These are phyloP conservation scores for Solen grandis DNA, from an alignment of 1,140 invertebrate species.

Conservation along the genomic window DNA sequence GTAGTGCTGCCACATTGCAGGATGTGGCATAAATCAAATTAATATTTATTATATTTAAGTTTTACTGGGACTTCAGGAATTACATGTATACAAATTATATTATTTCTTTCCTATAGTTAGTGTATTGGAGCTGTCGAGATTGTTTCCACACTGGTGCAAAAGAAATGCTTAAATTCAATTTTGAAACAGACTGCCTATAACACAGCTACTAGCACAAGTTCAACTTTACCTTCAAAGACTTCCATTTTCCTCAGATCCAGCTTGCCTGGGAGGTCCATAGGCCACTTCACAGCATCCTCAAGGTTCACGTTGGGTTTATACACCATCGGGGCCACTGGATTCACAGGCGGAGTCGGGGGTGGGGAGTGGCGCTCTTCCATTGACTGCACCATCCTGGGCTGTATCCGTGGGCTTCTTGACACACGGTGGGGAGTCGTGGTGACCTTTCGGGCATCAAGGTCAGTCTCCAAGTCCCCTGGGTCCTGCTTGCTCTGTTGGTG, in stretches of 20 bases:
- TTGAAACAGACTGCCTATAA: too few relatives aligned
- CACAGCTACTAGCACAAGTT: too few relatives aligned
- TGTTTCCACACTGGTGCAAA: too few relatives aligned
- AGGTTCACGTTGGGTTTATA: conserved; percentile 56
- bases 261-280: conserved; percentile 61
- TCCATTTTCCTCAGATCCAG: conserved; percentile 68
- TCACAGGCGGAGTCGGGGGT: conserved; percentile 33
- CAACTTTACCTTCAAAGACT: conserved; percentile 72
- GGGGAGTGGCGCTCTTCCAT: background rate
- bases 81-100: too few relatives aligned
- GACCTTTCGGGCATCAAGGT: conserved; percentile 44
- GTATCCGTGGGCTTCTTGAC: conserved; percentile 20
- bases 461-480: conserved; percentile 61
- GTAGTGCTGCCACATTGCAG: too few relatives aligned
- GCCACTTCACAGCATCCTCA: conserved; percentile 70
- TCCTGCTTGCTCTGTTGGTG: too few relatives aligned
- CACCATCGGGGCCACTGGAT: conserved; percentile 39
- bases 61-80: too few relatives aligned
- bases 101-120: too few relatives aligned
- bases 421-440: background rate
- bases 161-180: too few relatives aligned
- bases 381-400: background rate
- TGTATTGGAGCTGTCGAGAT: too few relatives aligned
- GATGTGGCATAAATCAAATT: too few relatives aligned
- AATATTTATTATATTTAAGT: too few relatives aligned